Evolutionary conservation across 1,140 invertebrate genomes (phyloP).

Genomic region (Papilio polyxenes): DNA sequence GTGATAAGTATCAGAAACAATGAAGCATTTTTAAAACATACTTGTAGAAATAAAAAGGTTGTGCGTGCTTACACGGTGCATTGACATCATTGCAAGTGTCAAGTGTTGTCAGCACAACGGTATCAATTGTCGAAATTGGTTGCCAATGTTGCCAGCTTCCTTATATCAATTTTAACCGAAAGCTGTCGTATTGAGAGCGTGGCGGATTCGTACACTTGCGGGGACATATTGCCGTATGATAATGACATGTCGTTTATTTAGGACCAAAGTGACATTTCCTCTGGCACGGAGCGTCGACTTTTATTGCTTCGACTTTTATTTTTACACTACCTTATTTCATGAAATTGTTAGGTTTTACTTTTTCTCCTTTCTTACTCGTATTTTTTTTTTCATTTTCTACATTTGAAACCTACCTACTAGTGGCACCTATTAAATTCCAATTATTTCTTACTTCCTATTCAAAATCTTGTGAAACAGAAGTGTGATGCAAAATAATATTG

Average conservation of each 20-base stretch:
- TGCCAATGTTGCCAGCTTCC: constrained; percentile 41
- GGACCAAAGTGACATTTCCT: constrained; percentile 51
- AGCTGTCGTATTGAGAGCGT: constrained; percentile 52
- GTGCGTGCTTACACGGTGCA: not conserved
- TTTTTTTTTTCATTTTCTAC: too few species aligned
- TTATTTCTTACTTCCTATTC: too few species aligned
- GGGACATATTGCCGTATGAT: constrained; percentile 70
- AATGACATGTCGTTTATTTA: constrained; percentile 68
- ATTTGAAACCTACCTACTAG: too few species aligned
- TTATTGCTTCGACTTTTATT: constrained; percentile 50
- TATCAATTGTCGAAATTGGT: constrained; percentile 44
- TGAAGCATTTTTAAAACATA: not conserved
- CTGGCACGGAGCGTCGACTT: constrained; percentile 50
- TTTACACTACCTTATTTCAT: constrained; percentile 39
- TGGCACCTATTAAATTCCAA: too few species aligned
- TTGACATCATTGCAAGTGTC: constrained; percentile 21
- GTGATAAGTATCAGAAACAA: not conserved
- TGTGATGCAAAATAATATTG: not conserved
- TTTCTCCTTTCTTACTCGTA: not conserved
- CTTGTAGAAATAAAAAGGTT: constrained; percentile 3
- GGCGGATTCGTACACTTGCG: constrained; percentile 61
- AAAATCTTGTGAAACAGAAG: not conserved
- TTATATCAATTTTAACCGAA: constrained; percentile 46
- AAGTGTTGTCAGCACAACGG: constrained; percentile 43
- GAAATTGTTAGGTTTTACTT: not conserved